phyloP scores from a whole-genome alignment of 2,113 vertebrate species.

The Pygoscelis adeliae region DNA sequence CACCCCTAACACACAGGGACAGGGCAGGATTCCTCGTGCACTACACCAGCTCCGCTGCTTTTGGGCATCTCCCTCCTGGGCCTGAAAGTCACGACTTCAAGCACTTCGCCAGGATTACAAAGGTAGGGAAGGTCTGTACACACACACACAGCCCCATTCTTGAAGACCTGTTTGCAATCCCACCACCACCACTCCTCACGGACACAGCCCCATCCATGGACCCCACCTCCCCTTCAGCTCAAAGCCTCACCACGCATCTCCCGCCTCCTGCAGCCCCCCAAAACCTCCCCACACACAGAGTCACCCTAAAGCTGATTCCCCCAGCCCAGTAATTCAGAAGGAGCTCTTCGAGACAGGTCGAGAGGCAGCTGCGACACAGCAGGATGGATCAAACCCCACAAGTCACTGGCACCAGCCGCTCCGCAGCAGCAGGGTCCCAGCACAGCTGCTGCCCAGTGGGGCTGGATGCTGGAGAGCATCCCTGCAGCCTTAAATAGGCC shows the following conservation, averaged over 20 bases:
- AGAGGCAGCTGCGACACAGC: neutral
- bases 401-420: neutral
- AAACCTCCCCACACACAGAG: neutral
- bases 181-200: rapidly evolving
- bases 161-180: neutral
- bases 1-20: neutral
- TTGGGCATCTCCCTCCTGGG: neutral
- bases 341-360: no score
- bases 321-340: neutral
- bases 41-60: neutral
- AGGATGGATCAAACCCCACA: neutral
- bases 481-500: neutral
- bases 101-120: neutral
- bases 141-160: neutral
- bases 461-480: neutral
- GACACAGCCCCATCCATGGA: neutral
- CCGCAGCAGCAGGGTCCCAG: neutral
- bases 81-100: neutral
- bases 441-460: neutral
- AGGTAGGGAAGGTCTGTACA: no score
- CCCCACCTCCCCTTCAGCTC: neutral
- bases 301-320: neutral
- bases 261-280: neutral
- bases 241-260: neutral
- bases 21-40: neutral